Evolutionary conservation across 2,797 vertebrate genomes (phyloP), one percentile per base, ranked within the genome.

Genomic region (Melanotaenia maccullochi): DNA sequence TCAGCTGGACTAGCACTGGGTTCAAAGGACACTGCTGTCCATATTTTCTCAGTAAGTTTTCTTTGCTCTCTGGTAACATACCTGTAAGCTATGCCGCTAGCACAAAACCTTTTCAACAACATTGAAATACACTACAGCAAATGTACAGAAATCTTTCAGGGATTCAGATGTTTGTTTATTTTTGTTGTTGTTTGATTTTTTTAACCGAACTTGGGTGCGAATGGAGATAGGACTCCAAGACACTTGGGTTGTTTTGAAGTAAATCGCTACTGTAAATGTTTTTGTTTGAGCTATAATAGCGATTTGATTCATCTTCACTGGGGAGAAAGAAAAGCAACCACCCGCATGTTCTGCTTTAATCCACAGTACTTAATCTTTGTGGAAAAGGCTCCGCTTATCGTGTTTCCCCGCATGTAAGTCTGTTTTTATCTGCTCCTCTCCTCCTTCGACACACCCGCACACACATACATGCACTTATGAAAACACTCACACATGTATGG

Each of bases 301-400:
- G 28, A 72, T 78, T 85, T 81, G 71, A 90, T 89, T 88, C 87
- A 78, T 89, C 88, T 86, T 82, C 83, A 83, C 84, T 65, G 62
- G 64, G 65, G 74, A 79, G 73, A 70, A 77, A 69, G 66, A 89
- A 56, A 76, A 75, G 71, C 72, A 80, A 78, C 87, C 85, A 81
- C 84, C 85, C 65, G 82, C 89, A 90, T 86, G 82, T 79, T 81
- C 83, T 56, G 80, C 85, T 92, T 92, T 91, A 90, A 91, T 91
- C 88, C 90, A 84, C 78, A 81, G 80, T 77, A 75, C 85, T 88
- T 90, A 78, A 90, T 91, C 90, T 90, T 87, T 85, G 82, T 76
- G 68, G 79, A 88, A 87, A 87, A 90, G 73, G 68, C 84, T 73
- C 44, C 58, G 57, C 89, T 92, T 91, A 93, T 92, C 88, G 30